These are phyloP conservation scores for Salvelinus alpinus DNA, from an alignment of 2,113 vertebrate species.

Conservation along the genomic window DNA sequence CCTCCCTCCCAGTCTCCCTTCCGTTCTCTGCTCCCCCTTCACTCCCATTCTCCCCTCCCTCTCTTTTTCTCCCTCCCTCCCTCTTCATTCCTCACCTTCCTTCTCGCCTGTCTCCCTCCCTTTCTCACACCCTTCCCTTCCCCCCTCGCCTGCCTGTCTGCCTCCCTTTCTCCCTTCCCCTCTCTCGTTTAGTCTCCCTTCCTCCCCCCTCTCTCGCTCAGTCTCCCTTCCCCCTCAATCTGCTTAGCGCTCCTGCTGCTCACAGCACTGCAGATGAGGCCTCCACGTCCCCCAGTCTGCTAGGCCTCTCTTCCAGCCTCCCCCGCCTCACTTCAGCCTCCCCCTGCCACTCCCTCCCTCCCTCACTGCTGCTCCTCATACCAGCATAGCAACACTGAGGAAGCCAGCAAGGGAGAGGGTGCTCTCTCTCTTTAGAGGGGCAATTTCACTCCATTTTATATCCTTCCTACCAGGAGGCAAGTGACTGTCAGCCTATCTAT, in stretches of 20 bases:
- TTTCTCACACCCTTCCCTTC: not conserved
- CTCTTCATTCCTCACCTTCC: slow-evolving; percentile 13
- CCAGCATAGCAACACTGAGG: slow-evolving; percentile 70
- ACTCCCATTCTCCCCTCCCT: not conserved
- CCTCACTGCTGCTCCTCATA: slow-evolving; percentile 48
- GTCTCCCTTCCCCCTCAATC: slow-evolving; percentile 8
- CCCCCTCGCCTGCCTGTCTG: not conserved
- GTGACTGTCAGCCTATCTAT: slow-evolving; percentile 10
- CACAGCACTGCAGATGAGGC: not conserved
- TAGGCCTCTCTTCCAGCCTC: slow-evolving; percentile 33
- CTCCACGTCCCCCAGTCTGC: not conserved
- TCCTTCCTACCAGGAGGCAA: slow-evolving; percentile 41
- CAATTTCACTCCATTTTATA: slow-evolving; percentile 72
- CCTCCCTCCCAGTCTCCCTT: not conserved
- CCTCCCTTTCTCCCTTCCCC: not conserved
- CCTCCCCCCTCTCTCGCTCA: not conserved
- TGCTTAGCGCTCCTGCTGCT: slow-evolving; percentile 30
- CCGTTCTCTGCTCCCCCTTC: not conserved
- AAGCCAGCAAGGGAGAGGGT: slow-evolving; percentile 57
- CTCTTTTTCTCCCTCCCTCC: not conserved
- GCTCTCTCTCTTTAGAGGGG: slow-evolving; percentile 39
- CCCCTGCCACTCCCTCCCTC: slow-evolving; percentile 31
- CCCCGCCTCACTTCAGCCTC: slow-evolving; percentile 53
- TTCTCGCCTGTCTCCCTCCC: not conserved
- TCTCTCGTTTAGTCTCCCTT: not conserved